These are phyloP conservation scores for Emydura subglobosa DNA, from an alignment of 2,113 vertebrate genomes.

Conservation along the genomic window DNA sequence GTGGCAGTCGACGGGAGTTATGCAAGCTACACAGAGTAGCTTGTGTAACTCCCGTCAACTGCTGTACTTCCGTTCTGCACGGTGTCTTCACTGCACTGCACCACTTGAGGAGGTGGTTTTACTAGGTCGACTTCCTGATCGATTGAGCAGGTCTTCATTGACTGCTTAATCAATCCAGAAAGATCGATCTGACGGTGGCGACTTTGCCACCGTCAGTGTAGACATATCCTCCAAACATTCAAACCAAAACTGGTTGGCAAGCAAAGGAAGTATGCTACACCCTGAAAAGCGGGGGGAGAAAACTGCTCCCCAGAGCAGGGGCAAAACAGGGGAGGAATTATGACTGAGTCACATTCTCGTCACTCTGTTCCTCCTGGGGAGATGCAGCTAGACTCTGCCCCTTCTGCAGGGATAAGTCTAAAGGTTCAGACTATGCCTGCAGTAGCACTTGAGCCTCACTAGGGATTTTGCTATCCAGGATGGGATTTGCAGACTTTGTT, in stretches of 20 bases:
- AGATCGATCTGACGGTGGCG: no score
- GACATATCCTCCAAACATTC: background rate
- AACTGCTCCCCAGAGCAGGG: background rate
- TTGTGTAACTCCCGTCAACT: no score
- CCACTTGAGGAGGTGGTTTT: no score
- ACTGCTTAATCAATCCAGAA: no score
- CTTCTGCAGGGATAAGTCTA: background rate
- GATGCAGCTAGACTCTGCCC: background rate
- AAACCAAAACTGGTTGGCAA: conserved; percentile 1
- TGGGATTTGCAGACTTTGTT: background rate
- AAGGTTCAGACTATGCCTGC: background rate
- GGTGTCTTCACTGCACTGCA: no score
- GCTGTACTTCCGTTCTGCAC: no score
- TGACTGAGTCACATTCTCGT: background rate
- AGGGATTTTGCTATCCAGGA: background rate
- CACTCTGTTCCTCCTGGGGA: background rate
- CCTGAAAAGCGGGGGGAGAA: background rate
- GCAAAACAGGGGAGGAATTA: background rate
- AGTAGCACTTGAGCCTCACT: background rate
- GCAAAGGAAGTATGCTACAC: background rate
- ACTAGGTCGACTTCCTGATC: no score
- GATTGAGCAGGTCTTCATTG: no score
- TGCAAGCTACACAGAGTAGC: no score
- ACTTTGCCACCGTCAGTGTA: no score
- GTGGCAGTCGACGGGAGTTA: no score